phyloP scores from a whole-genome alignment of 1,140 invertebrate genomes.

The Octopus sinensis region DNA sequence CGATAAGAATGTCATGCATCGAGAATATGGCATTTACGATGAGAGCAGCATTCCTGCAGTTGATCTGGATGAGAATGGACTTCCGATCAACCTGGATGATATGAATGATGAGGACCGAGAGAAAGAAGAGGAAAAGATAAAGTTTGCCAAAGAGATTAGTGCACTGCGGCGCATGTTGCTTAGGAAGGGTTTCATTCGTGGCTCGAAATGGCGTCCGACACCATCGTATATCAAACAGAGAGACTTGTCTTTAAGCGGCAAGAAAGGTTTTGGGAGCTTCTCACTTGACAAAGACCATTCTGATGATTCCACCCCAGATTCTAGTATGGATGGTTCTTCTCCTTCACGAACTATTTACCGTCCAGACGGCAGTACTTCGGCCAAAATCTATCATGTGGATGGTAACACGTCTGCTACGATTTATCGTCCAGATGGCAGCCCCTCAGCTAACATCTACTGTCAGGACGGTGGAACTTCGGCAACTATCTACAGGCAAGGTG shows the following conservation, averaged over 20 bases:
- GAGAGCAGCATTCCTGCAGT: neutral
- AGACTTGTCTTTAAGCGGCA: neutral
- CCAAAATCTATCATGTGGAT: conserved; percentile 4
- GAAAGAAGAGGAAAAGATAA: neutral
- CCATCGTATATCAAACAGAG: conserved; percentile 1
- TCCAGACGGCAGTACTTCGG: neutral
- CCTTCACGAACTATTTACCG: conserved; percentile 10
- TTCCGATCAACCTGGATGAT: neutral
- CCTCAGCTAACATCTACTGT: conserved; percentile 5
- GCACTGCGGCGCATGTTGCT: neutral
- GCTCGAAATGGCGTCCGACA: conserved; percentile 1
- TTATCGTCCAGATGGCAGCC: conserved; percentile 10
- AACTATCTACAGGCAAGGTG: neutral
- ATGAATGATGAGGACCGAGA: neutral
- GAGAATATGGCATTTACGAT: neutral
- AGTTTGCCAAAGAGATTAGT: neutral
- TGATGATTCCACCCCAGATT: conserved; percentile 8
- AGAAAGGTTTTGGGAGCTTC: neutral
- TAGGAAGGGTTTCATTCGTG: neutral
- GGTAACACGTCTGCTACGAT: neutral
- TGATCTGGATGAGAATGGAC: conserved; percentile 6
- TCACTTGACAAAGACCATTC: neutral
- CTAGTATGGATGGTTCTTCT: conserved; percentile 6
- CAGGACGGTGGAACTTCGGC: conserved; percentile 6
- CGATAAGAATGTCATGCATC: neutral